Evolutionary conservation across 2,888 invertebrate genomes (phyloP).

Genomic region (Tanypteryx hageni): DNA sequence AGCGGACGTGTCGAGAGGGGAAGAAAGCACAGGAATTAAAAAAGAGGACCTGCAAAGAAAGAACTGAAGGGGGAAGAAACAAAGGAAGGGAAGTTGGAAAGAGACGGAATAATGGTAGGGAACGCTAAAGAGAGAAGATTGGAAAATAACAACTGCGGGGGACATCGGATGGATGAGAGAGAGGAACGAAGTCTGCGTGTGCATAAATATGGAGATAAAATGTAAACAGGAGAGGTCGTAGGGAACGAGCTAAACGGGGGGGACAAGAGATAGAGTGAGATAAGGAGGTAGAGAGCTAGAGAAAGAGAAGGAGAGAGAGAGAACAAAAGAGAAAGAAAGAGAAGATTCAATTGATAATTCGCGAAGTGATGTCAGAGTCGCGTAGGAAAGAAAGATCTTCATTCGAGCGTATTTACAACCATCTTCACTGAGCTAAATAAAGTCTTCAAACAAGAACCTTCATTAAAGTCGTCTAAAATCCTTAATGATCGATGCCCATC

Average conservation of each 20-base stretch:
- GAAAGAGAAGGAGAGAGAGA: background rate
- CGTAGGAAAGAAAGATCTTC: no score
- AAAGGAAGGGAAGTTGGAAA: no score
- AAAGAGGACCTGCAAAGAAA: background rate
- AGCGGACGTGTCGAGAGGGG: background rate
- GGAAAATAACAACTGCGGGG: background rate
- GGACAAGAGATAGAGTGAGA: no score
- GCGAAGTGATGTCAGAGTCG: no score
- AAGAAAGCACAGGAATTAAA: background rate
- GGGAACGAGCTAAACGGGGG: no score
- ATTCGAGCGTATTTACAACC: no score
- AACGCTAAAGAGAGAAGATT: background rate
- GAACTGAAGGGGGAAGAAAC: background rate
- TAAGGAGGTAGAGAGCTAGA: background rate
- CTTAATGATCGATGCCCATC: no score
- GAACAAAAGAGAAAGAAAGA: background rate
- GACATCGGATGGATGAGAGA: background rate
- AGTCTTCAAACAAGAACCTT: no score
- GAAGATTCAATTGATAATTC: background rate
- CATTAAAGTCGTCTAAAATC: no score
- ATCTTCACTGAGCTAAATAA: no score
- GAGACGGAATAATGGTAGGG: background rate
- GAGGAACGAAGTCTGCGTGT: background rate
- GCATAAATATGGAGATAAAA: conserved; percentile 5
- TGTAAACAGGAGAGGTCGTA: background rate